Conservation (phyloP, 2,797 vertebrate genomes). For the Microctenopoma lineatum region DNA sequence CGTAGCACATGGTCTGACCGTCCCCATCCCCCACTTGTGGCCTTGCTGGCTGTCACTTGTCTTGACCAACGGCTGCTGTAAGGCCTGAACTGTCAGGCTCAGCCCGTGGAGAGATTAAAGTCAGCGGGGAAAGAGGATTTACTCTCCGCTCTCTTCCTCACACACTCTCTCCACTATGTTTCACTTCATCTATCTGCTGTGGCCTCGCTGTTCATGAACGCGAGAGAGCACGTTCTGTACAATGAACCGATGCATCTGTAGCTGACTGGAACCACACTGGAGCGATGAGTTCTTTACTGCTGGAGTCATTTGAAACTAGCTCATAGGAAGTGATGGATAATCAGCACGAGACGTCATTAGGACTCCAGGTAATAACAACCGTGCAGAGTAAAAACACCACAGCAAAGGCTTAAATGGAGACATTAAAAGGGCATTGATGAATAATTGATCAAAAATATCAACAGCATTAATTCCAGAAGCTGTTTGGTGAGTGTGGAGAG, state of each 20-base stretch:
- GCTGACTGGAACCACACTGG: background rate
- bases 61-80: constrained; percentile 69
- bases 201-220: constrained; percentile 14
- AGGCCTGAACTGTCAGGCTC: constrained; percentile 63
- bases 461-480: constrained; percentile 54
- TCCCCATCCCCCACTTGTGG: constrained; percentile 51
- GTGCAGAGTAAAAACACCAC: background rate
- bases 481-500: constrained; percentile 18
- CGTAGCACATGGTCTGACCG: constrained; percentile 16
- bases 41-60: constrained; percentile 52
- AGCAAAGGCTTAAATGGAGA: constrained; percentile 21
- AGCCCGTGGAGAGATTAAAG: constrained; percentile 78
- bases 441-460: constrained; percentile 70
- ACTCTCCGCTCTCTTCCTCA: constrained; percentile 42
- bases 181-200: constrained; percentile 19
- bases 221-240: background rate
- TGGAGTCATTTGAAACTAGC: background rate
- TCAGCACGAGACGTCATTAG: background rate
- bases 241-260: background rate
- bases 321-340: constrained; percentile 5
- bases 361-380: background rate
- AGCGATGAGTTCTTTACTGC: background rate
- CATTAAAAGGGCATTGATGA: constrained; percentile 60
- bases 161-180: constrained; percentile 44
- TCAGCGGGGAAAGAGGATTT: constrained; percentile 82